These are phyloP conservation scores for Rhinoderma darwinii DNA, from an alignment of 2,113 vertebrate species.

Conservation along the genomic window DNA sequence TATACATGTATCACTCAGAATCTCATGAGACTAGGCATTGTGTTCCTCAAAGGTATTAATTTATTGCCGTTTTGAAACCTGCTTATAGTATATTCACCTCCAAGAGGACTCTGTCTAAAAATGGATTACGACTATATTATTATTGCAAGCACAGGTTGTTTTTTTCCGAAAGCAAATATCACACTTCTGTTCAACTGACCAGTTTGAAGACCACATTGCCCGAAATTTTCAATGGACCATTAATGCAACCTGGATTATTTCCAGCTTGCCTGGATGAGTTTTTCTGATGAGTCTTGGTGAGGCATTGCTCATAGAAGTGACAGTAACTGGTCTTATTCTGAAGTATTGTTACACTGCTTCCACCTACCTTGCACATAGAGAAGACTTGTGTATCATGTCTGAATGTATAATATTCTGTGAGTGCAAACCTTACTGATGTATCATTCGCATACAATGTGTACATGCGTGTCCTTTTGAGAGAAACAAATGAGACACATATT, in stretches of 20 bases:
- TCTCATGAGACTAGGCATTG: not conserved
- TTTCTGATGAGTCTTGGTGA: not conserved
- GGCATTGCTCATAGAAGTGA: not conserved
- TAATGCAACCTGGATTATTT: not conserved
- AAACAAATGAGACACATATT: not conserved
- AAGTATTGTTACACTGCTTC: not conserved
- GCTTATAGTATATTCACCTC: not conserved
- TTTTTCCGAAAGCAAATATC: not conserved
- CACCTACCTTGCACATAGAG: not conserved
- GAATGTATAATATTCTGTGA: not conserved
- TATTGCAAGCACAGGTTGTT: not conserved
- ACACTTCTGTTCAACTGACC: not conserved
- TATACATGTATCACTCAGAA: not conserved
- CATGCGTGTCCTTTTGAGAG: slow-evolving; percentile 6
- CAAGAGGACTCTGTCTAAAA: not conserved
- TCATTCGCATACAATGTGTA: not conserved
- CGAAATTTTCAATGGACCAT: not conserved
- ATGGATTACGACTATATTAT: not conserved
- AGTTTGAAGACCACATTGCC: not conserved
- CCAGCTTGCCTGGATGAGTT: not conserved
- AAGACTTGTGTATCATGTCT: not conserved
- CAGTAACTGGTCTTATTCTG: not conserved
- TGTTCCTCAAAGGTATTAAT: not conserved
- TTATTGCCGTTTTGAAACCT: not conserved
- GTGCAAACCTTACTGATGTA: not conserved